These are phyloP conservation scores for Lophotis ruficrista DNA, from an alignment of 2,113 vertebrate species.

Conservation along the genomic window DNA sequence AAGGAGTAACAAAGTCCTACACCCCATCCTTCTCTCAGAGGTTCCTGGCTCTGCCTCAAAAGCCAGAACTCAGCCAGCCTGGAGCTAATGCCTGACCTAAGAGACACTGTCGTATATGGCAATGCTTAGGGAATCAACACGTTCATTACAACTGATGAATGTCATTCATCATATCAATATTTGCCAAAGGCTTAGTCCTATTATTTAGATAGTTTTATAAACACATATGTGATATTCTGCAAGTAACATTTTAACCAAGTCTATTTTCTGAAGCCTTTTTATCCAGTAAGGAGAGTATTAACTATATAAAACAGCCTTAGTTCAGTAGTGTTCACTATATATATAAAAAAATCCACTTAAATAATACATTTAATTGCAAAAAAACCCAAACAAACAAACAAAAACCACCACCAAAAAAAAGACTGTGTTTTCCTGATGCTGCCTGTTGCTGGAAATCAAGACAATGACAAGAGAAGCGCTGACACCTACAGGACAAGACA, in stretches of 20 bases:
- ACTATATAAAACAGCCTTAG: background rate
- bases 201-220: background rate
- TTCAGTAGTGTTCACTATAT: background rate
- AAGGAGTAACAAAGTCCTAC: background rate
- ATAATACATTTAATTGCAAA: background rate
- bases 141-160: background rate
- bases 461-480: background rate
- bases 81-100: background rate
- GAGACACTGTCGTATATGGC: fast-evolving
- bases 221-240: background rate
- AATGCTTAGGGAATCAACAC: background rate
- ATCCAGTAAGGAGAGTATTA: background rate
- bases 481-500: slow-evolving; percentile 15
- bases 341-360: background rate
- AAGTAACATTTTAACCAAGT: background rate
- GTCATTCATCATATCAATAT: background rate
- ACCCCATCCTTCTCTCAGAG: background rate
- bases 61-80: background rate
- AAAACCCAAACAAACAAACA: background rate
- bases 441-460: background rate
- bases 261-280: background rate
- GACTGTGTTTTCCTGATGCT: background rate
- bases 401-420: background rate
- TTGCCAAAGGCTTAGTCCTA: background rate
- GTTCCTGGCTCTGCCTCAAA: background rate